Conservation (phyloP, 2,113 vertebrate species). For the Australoheros scitulus region DNA sequence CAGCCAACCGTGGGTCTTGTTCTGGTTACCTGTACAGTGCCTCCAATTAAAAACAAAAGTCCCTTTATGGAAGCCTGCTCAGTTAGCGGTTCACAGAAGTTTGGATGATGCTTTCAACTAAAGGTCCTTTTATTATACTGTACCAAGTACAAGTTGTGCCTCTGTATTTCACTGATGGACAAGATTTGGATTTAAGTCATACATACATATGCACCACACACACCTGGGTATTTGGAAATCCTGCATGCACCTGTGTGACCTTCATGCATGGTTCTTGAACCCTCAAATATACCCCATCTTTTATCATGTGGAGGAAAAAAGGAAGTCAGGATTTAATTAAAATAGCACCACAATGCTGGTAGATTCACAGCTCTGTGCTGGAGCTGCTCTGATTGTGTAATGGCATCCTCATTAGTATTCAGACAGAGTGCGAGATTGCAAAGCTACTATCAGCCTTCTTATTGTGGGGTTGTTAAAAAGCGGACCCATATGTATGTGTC, state of each 20-base stretch:
- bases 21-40: no score
- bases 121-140: background rate
- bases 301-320: slow-evolving; percentile 9
- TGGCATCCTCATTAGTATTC: slow-evolving; percentile 70
- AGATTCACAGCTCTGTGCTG: slow-evolving; percentile 18
- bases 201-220: background rate
- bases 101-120: background rate
- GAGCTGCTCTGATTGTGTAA: slow-evolving; percentile 32
- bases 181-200: background rate
- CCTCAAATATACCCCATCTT: slow-evolving; percentile 36
- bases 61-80: background rate
- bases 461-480: slow-evolving; percentile 53
- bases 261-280: slow-evolving; percentile 31
- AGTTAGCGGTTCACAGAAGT: background rate
- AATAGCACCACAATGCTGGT: slow-evolving; percentile 20
- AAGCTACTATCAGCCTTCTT: slow-evolving; percentile 70
- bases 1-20: no score
- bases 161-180: background rate
- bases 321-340: slow-evolving; percentile 61
- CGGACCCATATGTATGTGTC: slow-evolving; percentile 50
- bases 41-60: no score
- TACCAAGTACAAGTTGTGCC: background rate
- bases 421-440: slow-evolving; percentile 46
- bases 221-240: background rate
- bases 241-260: background rate